phyloP scores from a whole-genome alignment of 2,888 invertebrate species.

The Ophion costatus region DNA sequence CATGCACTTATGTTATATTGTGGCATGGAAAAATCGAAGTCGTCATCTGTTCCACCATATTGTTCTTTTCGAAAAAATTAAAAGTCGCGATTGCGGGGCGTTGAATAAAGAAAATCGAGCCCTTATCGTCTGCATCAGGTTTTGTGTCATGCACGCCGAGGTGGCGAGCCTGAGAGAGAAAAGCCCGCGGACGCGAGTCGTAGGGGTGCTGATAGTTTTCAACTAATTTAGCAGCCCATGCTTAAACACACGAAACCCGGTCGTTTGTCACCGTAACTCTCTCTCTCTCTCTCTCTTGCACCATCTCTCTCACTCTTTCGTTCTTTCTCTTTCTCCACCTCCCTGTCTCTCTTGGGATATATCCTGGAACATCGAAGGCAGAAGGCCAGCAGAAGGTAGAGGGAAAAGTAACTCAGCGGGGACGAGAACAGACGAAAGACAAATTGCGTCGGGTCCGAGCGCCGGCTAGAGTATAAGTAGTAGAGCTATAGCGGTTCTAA shows the following conservation, averaged over 20 bases:
- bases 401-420: constrained; percentile 47
- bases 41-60: background rate
- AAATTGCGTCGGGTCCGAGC: constrained; percentile 73
- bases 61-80: background rate
- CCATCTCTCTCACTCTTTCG: background rate
- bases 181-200: constrained; percentile 10
- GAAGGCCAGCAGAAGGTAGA: constrained; percentile 24
- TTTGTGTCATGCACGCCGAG: background rate
- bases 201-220: constrained; percentile 77
- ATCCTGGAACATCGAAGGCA: constrained; percentile 25
- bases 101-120: background rate
- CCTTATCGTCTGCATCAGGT: background rate
- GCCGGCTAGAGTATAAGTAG: constrained; percentile 68
- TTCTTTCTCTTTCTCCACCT: background rate
- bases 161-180: background rate
- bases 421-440: constrained; percentile 69
- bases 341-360: constrained; percentile 20
- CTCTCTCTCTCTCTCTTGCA: constrained; percentile 17
- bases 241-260: constrained; percentile 72
- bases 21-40: too few relatives aligned
- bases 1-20: too few relatives aligned
- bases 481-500: too few relatives aligned
- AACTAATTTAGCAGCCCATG: constrained; percentile 76
- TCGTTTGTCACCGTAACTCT: constrained; percentile 75
- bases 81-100: background rate